Conservation (phyloP, 2,888 invertebrate genomes). For the Thymelicus lineola region DNA sequence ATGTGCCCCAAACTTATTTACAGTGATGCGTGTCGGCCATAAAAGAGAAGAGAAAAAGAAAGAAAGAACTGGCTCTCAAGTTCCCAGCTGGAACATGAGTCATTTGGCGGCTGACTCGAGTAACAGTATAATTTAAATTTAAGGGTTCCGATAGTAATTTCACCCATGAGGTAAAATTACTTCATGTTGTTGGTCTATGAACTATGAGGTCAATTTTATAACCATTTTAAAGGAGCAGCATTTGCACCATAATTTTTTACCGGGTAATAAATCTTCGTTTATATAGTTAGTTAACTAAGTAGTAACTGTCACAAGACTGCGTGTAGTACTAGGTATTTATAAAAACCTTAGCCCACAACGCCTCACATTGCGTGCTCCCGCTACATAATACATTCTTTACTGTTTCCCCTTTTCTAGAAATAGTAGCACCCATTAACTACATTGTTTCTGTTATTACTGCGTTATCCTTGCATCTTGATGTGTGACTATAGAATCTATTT, state of each 20-base stretch:
- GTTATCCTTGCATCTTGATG: background rate
- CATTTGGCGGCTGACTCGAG: too few relatives aligned
- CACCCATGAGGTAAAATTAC: too few relatives aligned
- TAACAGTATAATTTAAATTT: too few relatives aligned
- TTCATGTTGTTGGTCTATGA: too few relatives aligned
- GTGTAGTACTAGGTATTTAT: slow-evolving; percentile 5
- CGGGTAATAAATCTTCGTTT: background rate
- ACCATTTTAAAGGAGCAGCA: background rate
- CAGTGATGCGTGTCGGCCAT: too few relatives aligned
- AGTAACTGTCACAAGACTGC: background rate
- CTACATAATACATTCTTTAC: slow-evolving; percentile 37
- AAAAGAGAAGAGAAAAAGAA: too few relatives aligned
- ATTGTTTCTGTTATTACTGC: slow-evolving; percentile 20
- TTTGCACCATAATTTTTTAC: background rate
- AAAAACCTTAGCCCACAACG: slow-evolving; percentile 24
- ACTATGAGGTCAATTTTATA: too few relatives aligned
- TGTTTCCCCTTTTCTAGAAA: slow-evolving; percentile 34
- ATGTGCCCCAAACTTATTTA: too few relatives aligned
- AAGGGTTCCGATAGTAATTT: too few relatives aligned
- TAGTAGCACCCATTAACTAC: slow-evolving; percentile 28
- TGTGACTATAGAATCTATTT: background rate
- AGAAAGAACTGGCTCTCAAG: too few relatives aligned
- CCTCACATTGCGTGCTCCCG: slow-evolving; percentile 34
- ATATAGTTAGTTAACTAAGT: background rate
- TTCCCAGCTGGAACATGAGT: too few relatives aligned